Evolutionary conservation across 2,797 vertebrate genomes (phyloP).

Genomic region (Chaetophractus vellerosus): DNA sequence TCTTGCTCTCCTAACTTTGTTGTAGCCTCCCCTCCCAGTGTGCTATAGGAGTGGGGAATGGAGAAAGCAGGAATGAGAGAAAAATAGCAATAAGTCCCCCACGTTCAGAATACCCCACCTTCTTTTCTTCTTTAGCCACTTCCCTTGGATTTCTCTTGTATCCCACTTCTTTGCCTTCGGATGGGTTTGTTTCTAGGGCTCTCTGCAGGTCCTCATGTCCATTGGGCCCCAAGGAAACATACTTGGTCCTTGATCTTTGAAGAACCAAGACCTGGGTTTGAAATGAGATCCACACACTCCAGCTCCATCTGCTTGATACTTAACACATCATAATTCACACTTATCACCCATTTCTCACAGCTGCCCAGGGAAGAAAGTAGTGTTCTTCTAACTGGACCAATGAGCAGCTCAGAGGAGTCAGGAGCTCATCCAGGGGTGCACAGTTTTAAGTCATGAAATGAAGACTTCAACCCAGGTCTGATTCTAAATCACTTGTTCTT

Average conservation of each 20-base stretch:
- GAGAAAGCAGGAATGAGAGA: accelerated
- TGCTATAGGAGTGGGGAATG: accelerated
- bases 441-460: neutral
- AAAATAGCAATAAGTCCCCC: accelerated
- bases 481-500: neutral
- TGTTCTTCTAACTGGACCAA: neutral
- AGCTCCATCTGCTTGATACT: accelerated
- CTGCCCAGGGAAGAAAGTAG: accelerated
- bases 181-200: neutral
- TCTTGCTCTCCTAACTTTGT: neutral
- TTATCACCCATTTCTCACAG: too few relatives aligned
- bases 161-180: neutral
- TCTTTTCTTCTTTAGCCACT: accelerated
- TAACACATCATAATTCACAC: accelerated
- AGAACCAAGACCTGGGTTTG: neutral
- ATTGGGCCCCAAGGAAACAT: neutral
- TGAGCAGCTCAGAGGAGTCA: neutral
- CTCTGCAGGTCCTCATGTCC: accelerated
- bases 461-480: neutral
- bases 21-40: accelerated
- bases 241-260: neutral
- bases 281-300: neutral
- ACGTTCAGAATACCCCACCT: too few relatives aligned
- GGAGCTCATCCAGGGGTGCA: neutral
- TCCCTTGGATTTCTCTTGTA: accelerated